A percentile compares a stretch with the other conserved stretches of the same genome.
phyloP scores from a whole-genome alignment of 2,797 vertebrate genomes.

The Hippoglossus hippoglossus region DNA sequence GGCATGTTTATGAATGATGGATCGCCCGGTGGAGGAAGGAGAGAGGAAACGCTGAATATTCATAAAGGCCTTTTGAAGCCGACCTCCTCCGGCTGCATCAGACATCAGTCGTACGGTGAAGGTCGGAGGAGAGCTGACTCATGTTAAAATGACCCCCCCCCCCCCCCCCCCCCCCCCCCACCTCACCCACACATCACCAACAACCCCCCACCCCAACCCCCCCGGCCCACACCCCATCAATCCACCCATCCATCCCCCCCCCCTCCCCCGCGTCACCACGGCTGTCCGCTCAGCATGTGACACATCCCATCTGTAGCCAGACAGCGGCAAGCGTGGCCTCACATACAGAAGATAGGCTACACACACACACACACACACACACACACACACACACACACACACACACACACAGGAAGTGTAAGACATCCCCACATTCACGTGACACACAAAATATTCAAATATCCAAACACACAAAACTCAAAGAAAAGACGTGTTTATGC shows the following conservation, averaged over 20 bases:
- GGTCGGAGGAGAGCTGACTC: slow-evolving; percentile 71
- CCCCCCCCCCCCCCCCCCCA: background rate
- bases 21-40: slow-evolving; percentile 49
- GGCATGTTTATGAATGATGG: slow-evolving; percentile 70
- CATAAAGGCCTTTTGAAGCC: slow-evolving; percentile 57
- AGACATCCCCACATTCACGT: slow-evolving; percentile 3
- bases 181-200: background rate
- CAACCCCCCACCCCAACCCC: background rate
- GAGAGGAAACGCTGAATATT: slow-evolving; percentile 68
- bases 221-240: background rate
- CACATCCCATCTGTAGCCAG: slow-evolving; percentile 62
- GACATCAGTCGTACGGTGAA: slow-evolving; percentile 57
- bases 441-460: background rate
- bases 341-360: background rate
- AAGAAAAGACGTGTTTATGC: background rate
- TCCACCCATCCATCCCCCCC: background rate
- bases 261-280: slow-evolving; percentile 23
- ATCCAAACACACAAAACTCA: background rate
- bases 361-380: slow-evolving; percentile 1
- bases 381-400: slow-evolving; percentile 13
- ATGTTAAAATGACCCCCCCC: slow-evolving; percentile 53
- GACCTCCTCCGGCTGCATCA: slow-evolving; percentile 56
- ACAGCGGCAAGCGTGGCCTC: slow-evolving; percentile 13
- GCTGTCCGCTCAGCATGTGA: slow-evolving; percentile 61
- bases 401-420: background rate